These are phyloP conservation scores for Drosophila sp. DNA, from an alignment of 1,140 invertebrate species.

Conservation along the genomic window DNA sequence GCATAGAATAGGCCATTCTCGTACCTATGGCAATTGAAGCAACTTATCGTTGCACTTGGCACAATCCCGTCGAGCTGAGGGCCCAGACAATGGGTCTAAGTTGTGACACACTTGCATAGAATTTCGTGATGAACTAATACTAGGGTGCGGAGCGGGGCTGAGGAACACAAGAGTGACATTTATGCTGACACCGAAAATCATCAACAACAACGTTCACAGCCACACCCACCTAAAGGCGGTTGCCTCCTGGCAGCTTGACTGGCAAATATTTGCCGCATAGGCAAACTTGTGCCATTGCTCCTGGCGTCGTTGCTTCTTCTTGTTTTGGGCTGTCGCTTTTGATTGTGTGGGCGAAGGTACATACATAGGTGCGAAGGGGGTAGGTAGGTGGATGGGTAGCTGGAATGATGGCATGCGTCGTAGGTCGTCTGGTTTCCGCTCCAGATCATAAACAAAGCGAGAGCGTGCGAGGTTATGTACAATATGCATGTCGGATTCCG, in stretches of 20 bases:
- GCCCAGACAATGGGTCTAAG: conserved; percentile 55
- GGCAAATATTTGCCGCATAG: conserved; percentile 71
- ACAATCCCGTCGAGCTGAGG: conserved; percentile 10
- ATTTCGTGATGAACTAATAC: conserved; percentile 12
- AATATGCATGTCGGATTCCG: conserved; percentile 53
- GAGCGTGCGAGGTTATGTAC: conserved; percentile 51
- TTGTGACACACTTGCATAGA: conserved; percentile 62
- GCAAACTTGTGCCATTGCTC: conserved; percentile 67
- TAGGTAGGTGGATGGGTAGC: conserved; percentile 5
- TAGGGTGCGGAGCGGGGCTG: background rate
- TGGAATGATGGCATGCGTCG: conserved; percentile 18
- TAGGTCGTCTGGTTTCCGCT: conserved; percentile 65
- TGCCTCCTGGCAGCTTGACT: conserved; percentile 37
- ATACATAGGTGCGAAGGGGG: background rate
- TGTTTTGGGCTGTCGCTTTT: conserved; percentile 25
- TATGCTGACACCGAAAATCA: conserved; percentile 76
- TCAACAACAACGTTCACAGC: conserved; percentile 43
- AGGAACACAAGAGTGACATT: conserved; percentile 51
- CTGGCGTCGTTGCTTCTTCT: conserved; percentile 21
- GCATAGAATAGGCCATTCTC: background rate
- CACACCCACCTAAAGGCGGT: conserved; percentile 1
- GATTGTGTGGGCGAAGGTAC: background rate
- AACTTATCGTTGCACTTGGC: conserved; percentile 52
- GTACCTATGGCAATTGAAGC: conserved; percentile 45
- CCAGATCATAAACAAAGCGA: conserved; percentile 74